phyloP scores from a whole-genome alignment of 2,888 invertebrate species.

The Eupeodes latifasciatus region DNA sequence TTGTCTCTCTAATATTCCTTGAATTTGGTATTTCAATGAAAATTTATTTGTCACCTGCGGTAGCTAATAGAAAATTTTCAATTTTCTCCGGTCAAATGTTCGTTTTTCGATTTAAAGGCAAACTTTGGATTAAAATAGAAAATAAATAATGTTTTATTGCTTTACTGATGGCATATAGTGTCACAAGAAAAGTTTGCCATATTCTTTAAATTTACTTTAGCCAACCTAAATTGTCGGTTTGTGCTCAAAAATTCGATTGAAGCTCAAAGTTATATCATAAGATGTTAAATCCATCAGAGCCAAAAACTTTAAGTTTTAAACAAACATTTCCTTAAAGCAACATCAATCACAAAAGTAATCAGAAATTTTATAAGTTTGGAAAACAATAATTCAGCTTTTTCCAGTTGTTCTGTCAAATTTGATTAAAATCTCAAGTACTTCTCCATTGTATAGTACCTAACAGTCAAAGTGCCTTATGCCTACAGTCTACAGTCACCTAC shows the following conservation, averaged over 20 bases:
- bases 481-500: no score
- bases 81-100: constrained; percentile 57
- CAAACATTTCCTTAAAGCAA: no score
- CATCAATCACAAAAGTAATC: no score
- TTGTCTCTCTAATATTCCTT: constrained; percentile 40
- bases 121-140: constrained; percentile 61
- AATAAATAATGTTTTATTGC: constrained; percentile 34
- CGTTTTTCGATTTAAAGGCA: constrained; percentile 34
- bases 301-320: no score
- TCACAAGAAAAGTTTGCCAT: neutral
- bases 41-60: constrained; percentile 56
- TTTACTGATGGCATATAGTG: neutral
- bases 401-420: neutral
- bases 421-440: neutral
- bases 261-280: no score
- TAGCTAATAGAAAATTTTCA: constrained; percentile 53
- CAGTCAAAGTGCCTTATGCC: no score
- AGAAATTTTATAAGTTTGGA: no score
- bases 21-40: constrained; percentile 47
- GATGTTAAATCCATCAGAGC: no score
- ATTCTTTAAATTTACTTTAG: neutral
- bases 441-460: neutral
- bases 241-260: no score
- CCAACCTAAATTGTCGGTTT: no score
- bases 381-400: no score